Evolutionary conservation across 2,113 vertebrate species (phyloP).

Genomic region (Burhinus oedicnemus): DNA sequence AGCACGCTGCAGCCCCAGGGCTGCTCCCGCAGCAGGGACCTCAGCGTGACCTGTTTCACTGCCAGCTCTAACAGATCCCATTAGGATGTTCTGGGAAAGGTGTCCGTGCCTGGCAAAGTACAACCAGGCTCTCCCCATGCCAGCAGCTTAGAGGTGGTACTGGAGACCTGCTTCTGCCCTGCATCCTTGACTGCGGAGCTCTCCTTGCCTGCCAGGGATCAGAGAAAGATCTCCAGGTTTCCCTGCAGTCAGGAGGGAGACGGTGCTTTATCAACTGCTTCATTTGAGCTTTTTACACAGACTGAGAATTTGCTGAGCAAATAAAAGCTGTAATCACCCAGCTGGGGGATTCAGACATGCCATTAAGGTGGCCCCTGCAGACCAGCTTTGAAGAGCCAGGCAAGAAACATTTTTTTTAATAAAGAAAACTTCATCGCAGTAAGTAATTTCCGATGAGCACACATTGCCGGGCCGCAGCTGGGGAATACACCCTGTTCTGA

Average conservation of each 20-base stretch:
- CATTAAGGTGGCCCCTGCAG: background rate
- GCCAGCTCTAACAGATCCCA: background rate
- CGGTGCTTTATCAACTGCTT: fast-evolving
- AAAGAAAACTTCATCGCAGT: background rate
- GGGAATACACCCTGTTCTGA: background rate
- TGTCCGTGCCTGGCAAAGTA: background rate
- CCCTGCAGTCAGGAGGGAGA: background rate
- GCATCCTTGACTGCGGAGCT: background rate
- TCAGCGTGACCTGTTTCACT: background rate
- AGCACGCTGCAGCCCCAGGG: background rate
- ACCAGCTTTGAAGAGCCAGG: background rate
- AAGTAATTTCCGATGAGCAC: background rate
- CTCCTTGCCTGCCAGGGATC: background rate
- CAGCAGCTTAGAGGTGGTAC: background rate
- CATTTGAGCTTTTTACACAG: background rate
- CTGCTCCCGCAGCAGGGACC: background rate
- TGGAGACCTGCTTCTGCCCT: background rate
- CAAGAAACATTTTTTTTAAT: background rate
- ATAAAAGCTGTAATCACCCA: background rate
- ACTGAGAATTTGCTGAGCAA: background rate
- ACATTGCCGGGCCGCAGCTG: fast-evolving
- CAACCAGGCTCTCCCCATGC: background rate
- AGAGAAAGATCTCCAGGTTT: background rate
- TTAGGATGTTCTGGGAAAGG: background rate
- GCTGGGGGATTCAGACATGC: background rate